A percentile compares a stretch with the other conserved stretches of the same genome.
Conservation (phyloP, 2,113 vertebrate species). For the Stigmatopora argus region DNA sequence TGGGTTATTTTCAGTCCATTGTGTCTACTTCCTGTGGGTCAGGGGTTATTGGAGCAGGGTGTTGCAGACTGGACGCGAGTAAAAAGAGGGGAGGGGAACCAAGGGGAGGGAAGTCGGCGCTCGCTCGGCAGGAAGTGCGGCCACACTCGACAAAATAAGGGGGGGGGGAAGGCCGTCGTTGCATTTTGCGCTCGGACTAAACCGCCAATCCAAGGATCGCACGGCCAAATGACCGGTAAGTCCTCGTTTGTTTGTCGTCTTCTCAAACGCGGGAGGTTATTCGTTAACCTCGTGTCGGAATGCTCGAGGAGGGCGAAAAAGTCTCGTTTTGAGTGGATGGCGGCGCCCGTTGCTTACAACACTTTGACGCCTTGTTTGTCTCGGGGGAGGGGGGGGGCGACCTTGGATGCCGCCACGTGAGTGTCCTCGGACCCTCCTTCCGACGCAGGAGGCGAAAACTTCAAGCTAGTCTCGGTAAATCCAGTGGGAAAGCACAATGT, state of each 20-base stretch:
- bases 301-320: constrained; percentile 14
- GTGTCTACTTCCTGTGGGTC: constrained; percentile 93
- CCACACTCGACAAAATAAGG: constrained; percentile 48
- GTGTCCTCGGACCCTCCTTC: neutral
- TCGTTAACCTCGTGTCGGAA: neutral
- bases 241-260: constrained; percentile 5
- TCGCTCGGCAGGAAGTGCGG: constrained; percentile 67
- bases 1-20: constrained; percentile 91
- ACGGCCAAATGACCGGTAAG: neutral
- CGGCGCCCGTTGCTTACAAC: too few relatives aligned
- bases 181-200: constrained; percentile 13
- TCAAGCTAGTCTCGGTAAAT: neutral
- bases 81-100: constrained; percentile 26
- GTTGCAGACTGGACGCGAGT: constrained; percentile 69
- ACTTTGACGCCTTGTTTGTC: neutral
- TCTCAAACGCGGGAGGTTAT: neutral
- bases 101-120: constrained; percentile 62
- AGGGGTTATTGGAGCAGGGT: constrained; percentile 87
- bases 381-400: neutral
- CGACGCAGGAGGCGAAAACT: neutral
- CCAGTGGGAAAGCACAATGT: neutral
- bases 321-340: neutral
- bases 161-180: constrained; percentile 29
- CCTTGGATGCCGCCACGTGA: neutral
- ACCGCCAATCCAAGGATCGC: neutral